Evolutionary conservation across 2,888 invertebrate genomes (phyloP).

Genomic region (Leptothorax acervorum): DNA sequence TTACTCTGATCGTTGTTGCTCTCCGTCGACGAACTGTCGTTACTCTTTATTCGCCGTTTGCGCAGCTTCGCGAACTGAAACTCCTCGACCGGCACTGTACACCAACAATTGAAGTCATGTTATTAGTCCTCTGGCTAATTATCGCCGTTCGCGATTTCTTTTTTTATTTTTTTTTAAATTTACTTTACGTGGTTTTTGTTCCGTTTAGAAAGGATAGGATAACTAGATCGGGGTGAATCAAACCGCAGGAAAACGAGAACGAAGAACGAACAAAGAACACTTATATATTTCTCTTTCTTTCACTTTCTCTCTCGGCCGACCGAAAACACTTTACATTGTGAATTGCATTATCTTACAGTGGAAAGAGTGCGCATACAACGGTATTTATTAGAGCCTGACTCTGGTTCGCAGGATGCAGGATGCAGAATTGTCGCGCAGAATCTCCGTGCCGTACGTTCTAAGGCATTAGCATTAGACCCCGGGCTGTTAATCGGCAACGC

Average conservation of each 20-base stretch:
- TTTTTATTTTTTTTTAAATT: conserved; percentile 58
- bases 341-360: conserved; percentile 71
- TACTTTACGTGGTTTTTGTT: neutral
- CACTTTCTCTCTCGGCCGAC: conserved; percentile 23
- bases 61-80: conserved; percentile 85
- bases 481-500: conserved; percentile 18
- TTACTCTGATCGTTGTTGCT: conserved; percentile 84
- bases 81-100: conserved; percentile 85
- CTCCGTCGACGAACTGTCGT: conserved; percentile 84
- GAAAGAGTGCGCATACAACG: conserved; percentile 58
- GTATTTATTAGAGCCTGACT: conserved; percentile 3
- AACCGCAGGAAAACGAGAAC: conserved; percentile 40
- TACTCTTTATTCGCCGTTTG: conserved; percentile 83
- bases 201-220: conserved; percentile 12
- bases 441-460: conserved; percentile 75
- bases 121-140: conserved; percentile 67
- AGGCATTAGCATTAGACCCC: neutral
- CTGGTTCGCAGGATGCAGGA: conserved; percentile 16
- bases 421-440: conserved; percentile 58
- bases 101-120: conserved; percentile 77
- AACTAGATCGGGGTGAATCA: conserved; percentile 28
- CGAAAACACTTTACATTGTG: conserved; percentile 64
- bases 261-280: conserved; percentile 33
- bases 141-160: conserved; percentile 39
- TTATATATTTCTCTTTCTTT: conserved; percentile 38